Base-by-base conservation (phyloP, 2,888 invertebrate genomes). In the Chrysopilus asiliformis region DNA sequence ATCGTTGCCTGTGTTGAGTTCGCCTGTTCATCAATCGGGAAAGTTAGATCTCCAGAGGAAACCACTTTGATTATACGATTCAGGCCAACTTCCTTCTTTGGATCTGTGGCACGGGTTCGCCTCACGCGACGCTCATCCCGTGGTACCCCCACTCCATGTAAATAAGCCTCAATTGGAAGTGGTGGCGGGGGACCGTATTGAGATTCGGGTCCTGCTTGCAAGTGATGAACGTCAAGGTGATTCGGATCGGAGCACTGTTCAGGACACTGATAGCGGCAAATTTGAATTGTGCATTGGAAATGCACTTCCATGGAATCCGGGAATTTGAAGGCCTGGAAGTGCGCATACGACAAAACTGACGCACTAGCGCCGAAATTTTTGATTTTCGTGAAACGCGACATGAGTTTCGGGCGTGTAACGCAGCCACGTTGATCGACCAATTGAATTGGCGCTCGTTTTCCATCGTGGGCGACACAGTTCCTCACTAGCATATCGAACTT, bases 261-360 rank as follows among this genome's bases (percentile, higher is more conserved):
- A 0, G 91, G 91, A 53, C 91, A 91, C 51, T 87, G 83, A 53
- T 87, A 86, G 48, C 90, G 72, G 58, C 91, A 91, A 51, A 91
- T 90, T 60, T 91, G 90, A 44, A 91, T 90, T 19, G 90, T 90
- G 58, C 90, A 91, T 58, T 90, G 89, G 70, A 91, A 91, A 58
- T 91, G 90, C 1, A 91, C 91, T 58, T 91, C 90, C 90, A 91
- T 91, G 1, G 89, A 89, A 55, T 91, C 91, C 1, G 91, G 91
- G 68, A 91, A 91, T 57, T 91, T 91, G 64, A 91, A 91, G 1
- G 91, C 91, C 65, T 90, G 89, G 74, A 90, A 90, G 59, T 89
- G 86, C 0, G 90, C 89, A 55, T 90, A 91, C 0, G 87, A 86
- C 2, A 91, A 66, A 1, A 91, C 89, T 7, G 87, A 87, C 5